These are phyloP conservation scores for Phaenicophaeus curvirostris DNA, from an alignment of 2,797 vertebrate species.

Conservation along the genomic window DNA sequence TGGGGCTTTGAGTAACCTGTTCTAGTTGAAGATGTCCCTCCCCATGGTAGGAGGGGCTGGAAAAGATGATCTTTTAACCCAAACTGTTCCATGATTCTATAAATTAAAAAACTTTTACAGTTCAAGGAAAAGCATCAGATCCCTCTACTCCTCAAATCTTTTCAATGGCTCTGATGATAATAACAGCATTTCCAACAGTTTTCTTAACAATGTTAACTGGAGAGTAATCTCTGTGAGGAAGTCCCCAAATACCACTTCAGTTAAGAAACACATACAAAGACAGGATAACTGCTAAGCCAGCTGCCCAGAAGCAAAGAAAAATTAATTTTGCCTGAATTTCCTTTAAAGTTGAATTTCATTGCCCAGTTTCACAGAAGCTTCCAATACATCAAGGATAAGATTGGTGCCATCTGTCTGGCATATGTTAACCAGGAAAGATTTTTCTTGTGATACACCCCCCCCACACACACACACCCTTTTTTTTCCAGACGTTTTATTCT, in stretches of 20 bases:
- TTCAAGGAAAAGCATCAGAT: background rate
- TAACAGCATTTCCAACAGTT: background rate
- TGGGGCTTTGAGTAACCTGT: too few species aligned
- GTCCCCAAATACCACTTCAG: background rate
- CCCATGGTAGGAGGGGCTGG: too few species aligned
- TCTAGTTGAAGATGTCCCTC: too few species aligned
- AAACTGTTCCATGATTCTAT: too few species aligned
- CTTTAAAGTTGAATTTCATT: background rate
- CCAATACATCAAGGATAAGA: background rate
- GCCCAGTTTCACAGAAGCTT: background rate
- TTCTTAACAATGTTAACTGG: background rate
- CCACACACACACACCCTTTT: accelerated
- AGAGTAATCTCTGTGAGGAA: background rate
- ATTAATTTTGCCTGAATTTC: background rate
- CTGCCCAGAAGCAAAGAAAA: background rate
- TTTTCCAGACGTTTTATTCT: background rate
- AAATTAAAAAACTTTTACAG: background rate
- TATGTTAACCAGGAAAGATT: background rate
- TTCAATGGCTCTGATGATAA: background rate
- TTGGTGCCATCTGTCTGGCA: background rate
- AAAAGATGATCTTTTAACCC: too few species aligned
- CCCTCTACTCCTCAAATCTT: background rate
- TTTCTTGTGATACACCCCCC: background rate
- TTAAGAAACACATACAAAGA: background rate
- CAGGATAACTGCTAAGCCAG: background rate